Base-by-base conservation (phyloP, 2,113 vertebrate species). In the Myiopsitta monachus region DNA sequence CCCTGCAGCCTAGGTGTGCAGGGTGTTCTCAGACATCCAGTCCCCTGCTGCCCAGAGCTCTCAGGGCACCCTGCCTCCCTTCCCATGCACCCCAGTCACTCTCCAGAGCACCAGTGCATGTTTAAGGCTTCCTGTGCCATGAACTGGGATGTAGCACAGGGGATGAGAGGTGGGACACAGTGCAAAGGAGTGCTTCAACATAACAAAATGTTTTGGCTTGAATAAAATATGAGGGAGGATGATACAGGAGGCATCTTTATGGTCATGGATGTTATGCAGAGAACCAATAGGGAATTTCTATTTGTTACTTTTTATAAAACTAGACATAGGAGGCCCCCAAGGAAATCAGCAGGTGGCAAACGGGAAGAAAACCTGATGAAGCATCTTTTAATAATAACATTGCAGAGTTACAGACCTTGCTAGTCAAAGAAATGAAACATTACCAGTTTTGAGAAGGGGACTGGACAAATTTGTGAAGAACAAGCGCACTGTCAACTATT, bases 101-200 rank as follows among this genome's bases (percentile, higher is more conserved):
- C 26, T 59, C 31, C 33, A 44, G 66, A 69, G 57, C 36, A 33
- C 3, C 6, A 3, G 26, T 6, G 30, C 7, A 3, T 1, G 0
- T 12, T 21, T 1, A 5, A 55, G 6, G 23, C 54, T 80, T 75
- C 18, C 33, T 0, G 0, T 49, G 57, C 49, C 1, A 0, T 23
- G 67, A 39, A 19, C 24, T 3, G 17, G 72, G 67, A 66, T 15
- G 22, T 38, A 30, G 26, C 28, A 72, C 7, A 19, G 69, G 14
- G 39, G 66, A 31, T 15, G 38, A 46, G 33, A n/a, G 31, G 26
- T 3, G 3, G 47, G 33, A 66, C 18, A 59, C 9, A 7, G 12
- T 43, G 74, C 57, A 72, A 73, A 90, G 36, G 4, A 36, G 19
- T 21, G 33, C 43, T 81, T 72, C 38, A 12, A 4, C 4, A 1